Evolutionary conservation across 1,140 invertebrate genomes (phyloP).

Genomic region (Triops cancriformis): DNA sequence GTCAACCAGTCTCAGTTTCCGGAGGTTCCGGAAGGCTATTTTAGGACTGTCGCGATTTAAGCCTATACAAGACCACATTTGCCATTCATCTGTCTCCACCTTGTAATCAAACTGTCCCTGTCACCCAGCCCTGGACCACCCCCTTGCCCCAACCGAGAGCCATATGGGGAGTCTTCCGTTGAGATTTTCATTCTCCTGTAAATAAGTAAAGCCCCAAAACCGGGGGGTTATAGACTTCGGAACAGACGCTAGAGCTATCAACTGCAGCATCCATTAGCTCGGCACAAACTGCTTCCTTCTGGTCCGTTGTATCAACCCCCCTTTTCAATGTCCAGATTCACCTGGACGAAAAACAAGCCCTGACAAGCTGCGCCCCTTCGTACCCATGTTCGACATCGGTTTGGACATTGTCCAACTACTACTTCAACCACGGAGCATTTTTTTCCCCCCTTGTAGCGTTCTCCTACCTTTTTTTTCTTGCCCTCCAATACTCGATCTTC

Average conservation of each 20-base stretch:
- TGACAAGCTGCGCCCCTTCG: slow-evolving; percentile 1
- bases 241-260: background rate
- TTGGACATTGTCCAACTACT: background rate
- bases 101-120: slow-evolving; percentile 13
- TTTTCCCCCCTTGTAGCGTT: background rate
- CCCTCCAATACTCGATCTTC: too few species aligned
- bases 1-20: background rate
- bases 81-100: slow-evolving; percentile 9
- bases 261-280: background rate
- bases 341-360: background rate
- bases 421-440: background rate
- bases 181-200: background rate
- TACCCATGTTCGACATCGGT: background rate
- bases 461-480: background rate
- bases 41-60: background rate
- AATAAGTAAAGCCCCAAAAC: background rate
- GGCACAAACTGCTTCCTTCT: background rate
- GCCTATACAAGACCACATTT: background rate
- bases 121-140: background rate
- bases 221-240: background rate
- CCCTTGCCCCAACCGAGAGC: background rate
- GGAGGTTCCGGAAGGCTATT: background rate
- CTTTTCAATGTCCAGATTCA: background rate
- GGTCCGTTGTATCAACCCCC: background rate
- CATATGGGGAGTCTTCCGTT: background rate